Percentiles rank a stretch among this genome's conserved stretches.
These are phyloP conservation scores for Pimephales promelas DNA, from an alignment of 2,113 vertebrate species.

Conservation along the genomic window DNA sequence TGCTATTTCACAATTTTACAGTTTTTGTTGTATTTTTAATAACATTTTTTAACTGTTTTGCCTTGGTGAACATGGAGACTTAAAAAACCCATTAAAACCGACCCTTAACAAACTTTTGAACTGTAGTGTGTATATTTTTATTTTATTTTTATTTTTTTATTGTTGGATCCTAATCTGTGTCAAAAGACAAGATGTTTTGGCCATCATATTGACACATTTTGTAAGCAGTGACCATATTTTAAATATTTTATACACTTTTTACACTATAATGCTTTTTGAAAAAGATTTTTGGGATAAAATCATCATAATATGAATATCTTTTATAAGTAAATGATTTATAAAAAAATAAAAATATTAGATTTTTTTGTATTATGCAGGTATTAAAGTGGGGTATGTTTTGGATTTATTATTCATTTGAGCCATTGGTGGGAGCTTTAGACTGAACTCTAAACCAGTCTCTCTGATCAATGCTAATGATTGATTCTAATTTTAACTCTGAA, in stretches of 20 bases:
- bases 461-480: slow-evolving; percentile 48
- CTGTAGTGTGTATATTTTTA: not conserved
- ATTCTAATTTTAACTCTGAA: slow-evolving; percentile 46
- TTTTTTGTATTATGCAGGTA: no score
- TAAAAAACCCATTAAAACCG: not conserved
- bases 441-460: slow-evolving; percentile 26
- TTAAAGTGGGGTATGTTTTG: not conserved
- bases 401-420: slow-evolving; percentile 32
- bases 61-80: not conserved
- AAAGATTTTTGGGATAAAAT: not conserved
- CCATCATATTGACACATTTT: not conserved
- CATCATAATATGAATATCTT: not conserved
- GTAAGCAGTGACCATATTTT: not conserved
- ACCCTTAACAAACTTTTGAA: not conserved
- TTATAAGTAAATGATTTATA: not conserved
- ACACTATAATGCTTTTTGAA: not conserved
- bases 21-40: not conserved
- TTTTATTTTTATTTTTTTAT: no score
- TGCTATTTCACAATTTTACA: not conserved
- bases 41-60: not conserved
- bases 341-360: not conserved
- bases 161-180: no score
- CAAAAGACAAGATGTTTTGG: not conserved
- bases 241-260: not conserved
- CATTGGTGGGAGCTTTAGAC: slow-evolving; percentile 10